Base-by-base conservation (phyloP, 2,888 invertebrate species). In the Argyresthia goedartella region DNA sequence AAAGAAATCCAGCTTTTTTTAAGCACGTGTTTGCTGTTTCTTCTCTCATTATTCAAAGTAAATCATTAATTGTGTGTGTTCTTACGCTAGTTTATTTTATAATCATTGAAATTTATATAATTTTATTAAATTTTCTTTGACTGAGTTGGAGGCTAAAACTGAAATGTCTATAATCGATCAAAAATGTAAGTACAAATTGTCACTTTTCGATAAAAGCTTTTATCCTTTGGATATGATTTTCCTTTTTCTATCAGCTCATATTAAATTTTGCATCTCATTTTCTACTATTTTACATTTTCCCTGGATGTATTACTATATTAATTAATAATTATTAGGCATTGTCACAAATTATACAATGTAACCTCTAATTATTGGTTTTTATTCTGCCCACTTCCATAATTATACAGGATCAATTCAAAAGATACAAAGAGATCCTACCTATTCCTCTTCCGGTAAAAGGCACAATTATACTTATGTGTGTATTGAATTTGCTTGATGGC, bases 291-390 rank as follows among this genome's bases (percentile, higher is more conserved):
- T 76, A 71, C 69, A 72, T 68, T 67, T 65, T 69, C 73, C 69
- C 65, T 57, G 34, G 16, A 43, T 34, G 13, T 41, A 48, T 35
- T 8, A 36, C 16, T 8, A 33, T 33, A 41, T 49, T 15, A 49
- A 35, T 46, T 25, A 70, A 71, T 69, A 70, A 70, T 70, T 80
- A 79, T 75, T 79, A 80, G 72, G 77, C 81, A 82, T 82, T 82
- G 82, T 81, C 79, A 79, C 77, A 69, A 77, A 71, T 76, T 81
- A 81, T 77, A 84, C 81, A 81, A 80, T 82, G 78, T 81, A 84
- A 79, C 78, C 80, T 71, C 67, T 60, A 42, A 33, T 34, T 0
- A 53, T 56, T 59, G 59, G 67, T 73, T 80, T 66, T 62, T 66
- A 69, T 60, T 49, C 15, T 45, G 35, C 7, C 9, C 8, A 35